Conservation (phyloP, 2,888 invertebrate genomes). For the Oscheius myriophilus region DNA sequence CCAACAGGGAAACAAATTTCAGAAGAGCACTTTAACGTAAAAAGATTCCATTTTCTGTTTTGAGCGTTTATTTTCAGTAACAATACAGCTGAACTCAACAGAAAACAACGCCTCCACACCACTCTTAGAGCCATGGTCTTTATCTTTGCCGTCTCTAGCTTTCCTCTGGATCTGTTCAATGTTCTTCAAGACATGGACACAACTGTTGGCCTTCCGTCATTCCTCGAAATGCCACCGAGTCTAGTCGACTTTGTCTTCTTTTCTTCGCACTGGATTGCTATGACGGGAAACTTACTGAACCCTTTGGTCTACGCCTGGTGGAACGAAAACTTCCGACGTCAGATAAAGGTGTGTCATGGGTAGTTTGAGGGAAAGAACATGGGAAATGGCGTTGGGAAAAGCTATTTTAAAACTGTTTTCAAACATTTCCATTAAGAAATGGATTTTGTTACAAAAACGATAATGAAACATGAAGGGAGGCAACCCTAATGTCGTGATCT, state of each 20-base stretch:
- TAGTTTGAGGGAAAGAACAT: neutral
- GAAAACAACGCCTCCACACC: conserved; percentile 89
- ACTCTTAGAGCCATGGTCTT: conserved; percentile 96
- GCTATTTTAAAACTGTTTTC: too few species aligned
- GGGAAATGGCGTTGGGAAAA: neutral
- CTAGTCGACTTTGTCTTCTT: conserved; percentile 79
- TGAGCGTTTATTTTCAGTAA: neutral
- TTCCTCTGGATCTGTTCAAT: conserved; percentile 59
- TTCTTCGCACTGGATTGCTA: conserved; percentile 85
- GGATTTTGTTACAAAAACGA: too few species aligned
- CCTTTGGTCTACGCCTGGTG: conserved; percentile 75
- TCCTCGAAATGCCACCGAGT: neutral
- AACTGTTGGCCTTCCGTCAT: conserved; percentile 19
- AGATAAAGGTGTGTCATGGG: conserved; percentile 44
- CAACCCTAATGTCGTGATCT: too few species aligned
- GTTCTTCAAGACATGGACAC: conserved; percentile 55
- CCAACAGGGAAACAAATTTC: conserved; percentile 47
- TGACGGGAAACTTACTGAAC: conserved; percentile 92
- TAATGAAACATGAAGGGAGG: too few species aligned
- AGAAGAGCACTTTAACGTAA: conserved; percentile 26
- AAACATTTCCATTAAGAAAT: too few species aligned
- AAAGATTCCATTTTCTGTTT: neutral
- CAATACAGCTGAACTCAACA: conserved; percentile 79
- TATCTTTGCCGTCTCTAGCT: conserved; percentile 89
- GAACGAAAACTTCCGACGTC: conserved; percentile 58